A percentile compares a stretch with the other conserved stretches of the same genome.
These are phyloP conservation scores for Hyles lineata DNA, from an alignment of 2,888 invertebrate species.

Conservation along the genomic window DNA sequence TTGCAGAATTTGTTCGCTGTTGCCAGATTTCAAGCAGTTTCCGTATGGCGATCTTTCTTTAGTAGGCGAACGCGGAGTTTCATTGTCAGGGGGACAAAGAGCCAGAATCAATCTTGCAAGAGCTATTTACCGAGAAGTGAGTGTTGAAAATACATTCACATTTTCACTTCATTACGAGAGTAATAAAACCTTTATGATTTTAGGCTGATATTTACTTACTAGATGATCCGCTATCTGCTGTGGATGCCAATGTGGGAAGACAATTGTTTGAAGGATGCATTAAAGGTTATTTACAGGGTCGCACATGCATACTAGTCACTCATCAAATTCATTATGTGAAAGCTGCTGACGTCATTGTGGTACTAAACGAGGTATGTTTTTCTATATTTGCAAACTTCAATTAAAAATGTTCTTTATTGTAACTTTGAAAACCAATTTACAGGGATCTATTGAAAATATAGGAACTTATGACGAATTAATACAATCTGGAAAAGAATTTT, in stretches of 20 bases:
- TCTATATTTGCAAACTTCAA: background rate
- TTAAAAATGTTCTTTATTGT: background rate
- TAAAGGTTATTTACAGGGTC: constrained; percentile 85
- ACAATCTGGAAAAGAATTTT: constrained; percentile 81
- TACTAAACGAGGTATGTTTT: constrained; percentile 75
- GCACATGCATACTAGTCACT: constrained; percentile 91
- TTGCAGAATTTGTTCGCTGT: constrained; percentile 87
- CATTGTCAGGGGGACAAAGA: constrained; percentile 93
- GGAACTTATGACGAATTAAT: constrained; percentile 85
- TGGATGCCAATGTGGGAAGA: constrained; percentile 90
- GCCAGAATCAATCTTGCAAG: constrained; percentile 92
- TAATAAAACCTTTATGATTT: constrained; percentile 1
- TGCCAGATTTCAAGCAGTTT: constrained; percentile 89
- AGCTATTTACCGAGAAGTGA: constrained; percentile 90
- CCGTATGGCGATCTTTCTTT: constrained; percentile 91
- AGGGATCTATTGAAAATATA: constrained; percentile 85
- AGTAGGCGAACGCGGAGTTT: constrained; percentile 92
- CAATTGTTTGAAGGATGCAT: constrained; percentile 91
- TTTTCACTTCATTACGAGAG: background rate
- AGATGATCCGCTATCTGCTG: constrained; percentile 93
- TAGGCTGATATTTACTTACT: constrained; percentile 91
- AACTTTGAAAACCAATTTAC: constrained; percentile 22
- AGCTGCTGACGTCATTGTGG: constrained; percentile 80
- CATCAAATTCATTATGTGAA: constrained; percentile 90
- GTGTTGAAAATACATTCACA: constrained; percentile 29